Base-by-base conservation (phyloP, 2,113 vertebrate species). In the Oryctolagus cuniculus region DNA sequence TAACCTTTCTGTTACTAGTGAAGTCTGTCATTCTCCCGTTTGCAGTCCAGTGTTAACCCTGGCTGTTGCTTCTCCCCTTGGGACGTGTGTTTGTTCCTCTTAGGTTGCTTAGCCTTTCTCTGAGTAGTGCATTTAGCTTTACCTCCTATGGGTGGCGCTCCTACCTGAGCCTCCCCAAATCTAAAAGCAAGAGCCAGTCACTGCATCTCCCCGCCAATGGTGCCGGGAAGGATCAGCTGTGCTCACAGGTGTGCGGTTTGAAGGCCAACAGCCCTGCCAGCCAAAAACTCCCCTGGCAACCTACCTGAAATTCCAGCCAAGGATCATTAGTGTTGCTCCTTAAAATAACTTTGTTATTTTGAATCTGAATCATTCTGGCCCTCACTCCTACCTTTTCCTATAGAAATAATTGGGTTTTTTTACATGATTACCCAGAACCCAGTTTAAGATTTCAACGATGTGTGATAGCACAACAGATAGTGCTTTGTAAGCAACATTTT, bases 341-440 rank as follows among this genome's bases (percentile, higher is more conserved):
- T 93, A 90, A 96, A 97, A 96, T 93, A 96, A 96, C 87, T 82
- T 82, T 36, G 80, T 75, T 95, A 81, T 96, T 93, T 95, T 92
- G 92, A 87, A 85, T 96, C 21, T 58, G 69, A 93, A 75, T 77
- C 79, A 12, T 93, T 58, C 86, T 88, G 82, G 5, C 64, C 38
- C n/a, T 55, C 2, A 44, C 44, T 79, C 63, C 69, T 66, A 73
- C 58, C 51, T 86, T 92, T 92, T 92, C 31, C 74, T 90, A 55
- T 67, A 72, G 77, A 88, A 92, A 94, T 90, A 66, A 79, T 38
- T 93, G n/a, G 75, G 88, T 87, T 94, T 90, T 88, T 82, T 79
- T 88, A 86, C 38, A 80, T 80, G 77, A 90, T 74, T 73, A 93
- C 24, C 69, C 53, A 90, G 66, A 95, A 90, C 29, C 44, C 44